These are phyloP conservation scores for Cenopis cana DNA, from an alignment of 2,888 invertebrate genomes.

Conservation along the genomic window DNA sequence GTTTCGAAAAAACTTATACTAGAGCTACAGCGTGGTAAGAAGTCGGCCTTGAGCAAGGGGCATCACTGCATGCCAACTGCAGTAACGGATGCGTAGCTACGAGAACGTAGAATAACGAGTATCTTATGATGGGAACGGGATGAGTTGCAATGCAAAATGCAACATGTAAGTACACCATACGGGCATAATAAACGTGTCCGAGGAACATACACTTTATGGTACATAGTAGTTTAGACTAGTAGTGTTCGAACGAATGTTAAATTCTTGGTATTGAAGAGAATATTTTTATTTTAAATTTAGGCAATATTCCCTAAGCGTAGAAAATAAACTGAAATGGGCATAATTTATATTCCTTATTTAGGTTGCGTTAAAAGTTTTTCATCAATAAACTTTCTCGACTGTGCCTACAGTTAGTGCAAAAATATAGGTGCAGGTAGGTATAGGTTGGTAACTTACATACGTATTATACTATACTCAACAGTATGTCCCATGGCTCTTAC, in stretches of 20 bases:
- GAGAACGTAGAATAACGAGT: conserved; percentile 21
- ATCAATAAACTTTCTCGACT: no score
- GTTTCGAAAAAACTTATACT: no score
- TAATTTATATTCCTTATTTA: no score
- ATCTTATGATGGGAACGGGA: conserved; percentile 24
- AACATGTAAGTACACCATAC: not conserved
- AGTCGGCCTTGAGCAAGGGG: conserved; percentile 29
- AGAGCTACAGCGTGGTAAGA: no score
- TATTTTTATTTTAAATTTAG: no score
- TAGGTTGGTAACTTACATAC: no score
- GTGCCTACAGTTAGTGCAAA: no score
- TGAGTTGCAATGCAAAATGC: conserved; percentile 3
- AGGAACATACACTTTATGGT: conserved; percentile 8
- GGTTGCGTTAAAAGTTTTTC: no score
- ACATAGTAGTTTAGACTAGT: not conserved
- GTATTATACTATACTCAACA: no score
- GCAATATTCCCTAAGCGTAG: not conserved
- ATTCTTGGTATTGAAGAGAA: not conserved
- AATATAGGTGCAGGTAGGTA: no score
- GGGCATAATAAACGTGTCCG: conserved; percentile 1
- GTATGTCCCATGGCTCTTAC: no score
- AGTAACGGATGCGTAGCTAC: conserved; percentile 20
- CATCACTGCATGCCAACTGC: conserved; percentile 21
- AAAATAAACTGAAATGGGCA: no score
- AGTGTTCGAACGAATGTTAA: not conserved